Evolutionary conservation across 37 sponge, comb jelly and placozoan genomes (phyloP), one percentile per base, ranked within the genome.

Genomic region (Ephydatia muelleri): DNA sequence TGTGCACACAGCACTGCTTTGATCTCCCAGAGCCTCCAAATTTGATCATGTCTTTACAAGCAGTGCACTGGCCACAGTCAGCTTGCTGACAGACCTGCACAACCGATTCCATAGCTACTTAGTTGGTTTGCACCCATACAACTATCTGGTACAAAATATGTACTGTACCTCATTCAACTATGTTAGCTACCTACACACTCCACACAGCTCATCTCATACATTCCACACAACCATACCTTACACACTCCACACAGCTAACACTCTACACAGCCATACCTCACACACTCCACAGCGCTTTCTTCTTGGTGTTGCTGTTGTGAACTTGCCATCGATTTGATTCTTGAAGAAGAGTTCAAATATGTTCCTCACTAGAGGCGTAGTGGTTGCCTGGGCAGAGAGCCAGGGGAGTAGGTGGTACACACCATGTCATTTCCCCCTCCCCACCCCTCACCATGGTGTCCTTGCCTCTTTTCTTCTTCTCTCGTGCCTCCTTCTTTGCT

Each of bases 21-120:
- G 82, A 80, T 68, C 90, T 79, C 16, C 96, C 93, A 16, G 85
- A 66, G 1, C 96, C 96, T 39, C 96, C 96, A 80, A 95, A 95
- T 82, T 95, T 95, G 66, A 86, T 57, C 91, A 88, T 95, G 67
- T 92, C 89, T 27, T 75, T 79, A 36, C 96, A 95, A 49, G 84
- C 38, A 0, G 75, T 34, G 65, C 96, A 95, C 30, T 81, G 81
- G 0, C 96, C 96, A 79, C 96, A 95, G 79, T 95, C 96, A 0
- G 91, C 68, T 49, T 78, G 80, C 77, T 92, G 93, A 70, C 96
- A 95, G 37, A 12, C 49, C 49, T 79, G 68, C 5, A 36, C 21
- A 65, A 14, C 21, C 66, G 21, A n/a, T n/a, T n/a, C n/a, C n/a
- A 65, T 22, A 14, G 21, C 66, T 65, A 14, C 14, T 21, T n/a